Evolutionary conservation across 2,888 invertebrate species (phyloP).

Genomic region (Colostygia pectinataria): DNA sequence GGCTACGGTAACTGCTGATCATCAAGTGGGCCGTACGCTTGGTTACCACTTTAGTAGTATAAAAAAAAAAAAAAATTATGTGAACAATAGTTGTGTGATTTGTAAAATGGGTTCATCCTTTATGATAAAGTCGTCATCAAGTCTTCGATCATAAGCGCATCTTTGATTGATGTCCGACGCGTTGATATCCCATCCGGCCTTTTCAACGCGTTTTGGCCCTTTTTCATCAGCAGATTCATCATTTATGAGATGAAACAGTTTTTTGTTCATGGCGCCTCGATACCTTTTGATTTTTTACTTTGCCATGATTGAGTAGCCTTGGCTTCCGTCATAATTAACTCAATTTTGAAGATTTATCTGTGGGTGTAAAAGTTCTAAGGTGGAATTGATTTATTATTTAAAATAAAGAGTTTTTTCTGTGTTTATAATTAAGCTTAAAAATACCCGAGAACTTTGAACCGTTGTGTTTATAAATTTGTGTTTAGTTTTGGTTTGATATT

Average conservation of each 20-base stretch:
- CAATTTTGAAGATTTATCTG: slow-evolving; percentile 43
- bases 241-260: slow-evolving; percentile 67
- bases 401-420: neutral
- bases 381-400: slow-evolving; percentile 34
- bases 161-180: slow-evolving; percentile 53
- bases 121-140: slow-evolving; percentile 13
- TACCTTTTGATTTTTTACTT: slow-evolving; percentile 41
- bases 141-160: slow-evolving; percentile 28
- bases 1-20: too few relatives aligned
- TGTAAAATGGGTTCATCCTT: too few relatives aligned
- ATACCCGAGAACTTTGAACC: too few relatives aligned
- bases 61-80: neutral
- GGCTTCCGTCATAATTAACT: slow-evolving; percentile 61
- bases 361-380: slow-evolving; percentile 31
- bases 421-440: neutral
- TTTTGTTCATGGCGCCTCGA: slow-evolving; percentile 61
- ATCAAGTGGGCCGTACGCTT: too few relatives aligned
- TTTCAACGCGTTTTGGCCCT: slow-evolving; percentile 53
- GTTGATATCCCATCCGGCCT: slow-evolving; percentile 58
- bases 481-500: too few relatives aligned
- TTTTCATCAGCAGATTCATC: slow-evolving; percentile 57
- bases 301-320: slow-evolving; percentile 57
- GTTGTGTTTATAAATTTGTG: too few relatives aligned
- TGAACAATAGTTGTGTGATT: too few relatives aligned
- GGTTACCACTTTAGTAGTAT: neutral